Percentiles rank a stretch among this genome's conserved stretches.
phyloP scores from a whole-genome alignment of 2,113 vertebrate genomes.

The Cariama cristata region DNA sequence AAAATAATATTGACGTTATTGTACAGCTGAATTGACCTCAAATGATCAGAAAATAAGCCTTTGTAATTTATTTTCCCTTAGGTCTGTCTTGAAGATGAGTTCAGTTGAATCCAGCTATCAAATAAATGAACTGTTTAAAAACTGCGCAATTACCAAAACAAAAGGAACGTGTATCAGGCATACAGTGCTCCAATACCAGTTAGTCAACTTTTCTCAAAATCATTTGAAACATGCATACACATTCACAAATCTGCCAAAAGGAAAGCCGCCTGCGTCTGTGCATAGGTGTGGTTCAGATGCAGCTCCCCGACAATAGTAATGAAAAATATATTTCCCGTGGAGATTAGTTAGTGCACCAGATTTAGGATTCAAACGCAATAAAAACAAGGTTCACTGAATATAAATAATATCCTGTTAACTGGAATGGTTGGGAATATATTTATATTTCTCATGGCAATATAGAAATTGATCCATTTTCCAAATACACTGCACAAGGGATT shows the following conservation, averaged over 20 bases:
- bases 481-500: background rate
- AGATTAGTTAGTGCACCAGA: background rate
- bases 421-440: background rate
- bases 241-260: background rate
- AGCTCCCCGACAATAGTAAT: background rate
- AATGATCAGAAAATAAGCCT: background rate
- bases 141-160: background rate
- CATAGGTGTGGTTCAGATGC: background rate
- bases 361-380: background rate
- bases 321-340: background rate
- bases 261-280: accelerated
- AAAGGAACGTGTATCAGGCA: background rate
- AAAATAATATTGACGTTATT: background rate
- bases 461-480: background rate
- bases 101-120: background rate
- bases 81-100: background rate
- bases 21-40: background rate
- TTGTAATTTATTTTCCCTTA: background rate
- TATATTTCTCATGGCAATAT: background rate
- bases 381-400: background rate
- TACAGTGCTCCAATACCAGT: background rate
- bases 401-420: background rate
- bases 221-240: background rate
- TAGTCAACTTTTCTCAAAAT: background rate
- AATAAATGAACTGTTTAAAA: background rate